Evolutionary conservation across 2,113 vertebrate genomes (phyloP).

Genomic region (Condylura cristata): DNA sequence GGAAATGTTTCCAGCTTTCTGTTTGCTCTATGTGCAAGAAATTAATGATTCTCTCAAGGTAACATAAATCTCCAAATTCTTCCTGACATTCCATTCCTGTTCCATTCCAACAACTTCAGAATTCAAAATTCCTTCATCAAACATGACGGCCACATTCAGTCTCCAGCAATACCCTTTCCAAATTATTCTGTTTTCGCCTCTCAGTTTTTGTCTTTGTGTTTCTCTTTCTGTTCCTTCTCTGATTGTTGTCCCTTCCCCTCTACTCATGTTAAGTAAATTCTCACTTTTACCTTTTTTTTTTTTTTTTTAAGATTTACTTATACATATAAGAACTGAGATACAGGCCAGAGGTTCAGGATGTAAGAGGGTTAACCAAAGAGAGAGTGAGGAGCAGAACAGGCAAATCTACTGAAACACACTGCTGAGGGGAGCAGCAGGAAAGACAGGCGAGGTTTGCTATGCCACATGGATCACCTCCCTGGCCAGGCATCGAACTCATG

Average conservation of each 20-base stretch:
- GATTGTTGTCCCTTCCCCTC: not conserved
- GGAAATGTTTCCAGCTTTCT: not conserved
- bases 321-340: too few relatives aligned
- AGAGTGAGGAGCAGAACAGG: too few relatives aligned
- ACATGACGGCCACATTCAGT: not conserved
- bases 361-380: too few relatives aligned
- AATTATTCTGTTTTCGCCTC: not conserved
- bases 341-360: too few relatives aligned
- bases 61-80: not conserved
- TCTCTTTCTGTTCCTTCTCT: not conserved
- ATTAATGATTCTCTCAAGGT: not conserved
- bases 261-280: not conserved
- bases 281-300: not conserved
- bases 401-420: too few relatives aligned
- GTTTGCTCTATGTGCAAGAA: not conserved
- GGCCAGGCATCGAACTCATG: too few relatives aligned
- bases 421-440: too few relatives aligned
- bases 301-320: too few relatives aligned
- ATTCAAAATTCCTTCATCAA: not conserved
- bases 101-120: not conserved
- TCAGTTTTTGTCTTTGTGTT: not conserved
- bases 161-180: not conserved
- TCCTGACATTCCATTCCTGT: not conserved
- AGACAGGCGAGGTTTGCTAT: too few relatives aligned
- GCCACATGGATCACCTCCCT: too few relatives aligned